Evolutionary conservation across 2,888 invertebrate genomes (phyloP), one percentile per base, ranked within the genome.

Genomic region (Cenopis cana): DNA sequence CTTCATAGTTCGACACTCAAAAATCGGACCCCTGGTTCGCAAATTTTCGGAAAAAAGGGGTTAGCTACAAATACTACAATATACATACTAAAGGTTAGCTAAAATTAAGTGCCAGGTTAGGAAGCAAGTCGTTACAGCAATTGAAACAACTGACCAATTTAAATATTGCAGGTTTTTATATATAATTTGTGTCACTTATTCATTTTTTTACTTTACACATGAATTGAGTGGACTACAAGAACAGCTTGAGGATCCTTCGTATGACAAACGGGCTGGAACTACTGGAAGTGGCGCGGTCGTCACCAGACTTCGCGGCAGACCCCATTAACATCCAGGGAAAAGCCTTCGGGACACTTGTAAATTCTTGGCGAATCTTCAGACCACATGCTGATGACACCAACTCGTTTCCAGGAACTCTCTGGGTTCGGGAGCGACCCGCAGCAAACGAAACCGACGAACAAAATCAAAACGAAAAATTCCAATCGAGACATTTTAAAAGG

Each of bases 231-330:
- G 6, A 46, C 46, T 46, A 8, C 46, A 46, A 46, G 46, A n/a
- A 46, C 14, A 46, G n/a, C 12, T n/a, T 46, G 46, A 46, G 46
- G 46, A 6, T 4, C 14, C 46, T 5, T 46, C 46, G 46, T 46
- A 46, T n/a, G 46, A n/a, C n/a, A n/a, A n/a, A 33, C 33, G 6
- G n/a, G 6, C 6, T 24, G 24, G 14, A 33, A 5, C 24, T 54
- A 5, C 24, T 54, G 29, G 14, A 14, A 54, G 4, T 14, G 29
- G 24, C 54, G n/a, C 17, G 29, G 9, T 83, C 81, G 46, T 83
- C 84, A 88, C 89, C 91, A 92, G 70, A 91, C 89, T 76, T 90
- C 89, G 20, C 91, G 85, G 68, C 91, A 91, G 33, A 79, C 75
- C 14, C 89, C 88, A 0, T 77, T 73, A 17, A 82, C 52, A 68